Percentiles rank a stretch among this genome's conserved stretches.
Conservation (phyloP, 1,140 invertebrate genomes). For the Eueides isabella region DNA sequence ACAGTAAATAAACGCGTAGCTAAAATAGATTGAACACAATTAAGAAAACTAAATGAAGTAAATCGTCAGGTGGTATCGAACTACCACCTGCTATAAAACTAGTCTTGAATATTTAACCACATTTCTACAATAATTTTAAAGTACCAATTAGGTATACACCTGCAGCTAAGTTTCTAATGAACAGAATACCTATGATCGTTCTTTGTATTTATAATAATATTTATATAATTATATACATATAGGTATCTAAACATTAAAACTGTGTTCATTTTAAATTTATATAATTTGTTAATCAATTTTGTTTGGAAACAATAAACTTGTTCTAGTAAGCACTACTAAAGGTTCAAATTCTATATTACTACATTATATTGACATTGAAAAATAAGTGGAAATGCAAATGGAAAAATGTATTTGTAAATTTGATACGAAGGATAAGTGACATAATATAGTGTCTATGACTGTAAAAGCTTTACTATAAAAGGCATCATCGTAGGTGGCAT, state of each 20-base stretch:
- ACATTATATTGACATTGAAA: too few species aligned
- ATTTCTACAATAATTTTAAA: constrained; percentile 8
- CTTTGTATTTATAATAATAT: background rate
- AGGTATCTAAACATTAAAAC: too few species aligned
- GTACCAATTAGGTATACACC: background rate
- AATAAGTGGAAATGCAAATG: too few species aligned
- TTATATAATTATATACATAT: too few species aligned
- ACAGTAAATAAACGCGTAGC: background rate
- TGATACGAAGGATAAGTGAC: background rate
- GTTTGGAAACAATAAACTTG: too few species aligned
- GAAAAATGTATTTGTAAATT: too few species aligned
- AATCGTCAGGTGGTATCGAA: constrained; percentile 24
- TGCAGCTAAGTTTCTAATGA: background rate
- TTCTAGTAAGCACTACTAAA: too few species aligned
- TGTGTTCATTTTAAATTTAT: too few species aligned
- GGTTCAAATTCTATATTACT: too few species aligned
- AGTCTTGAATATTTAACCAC: constrained; percentile 12
- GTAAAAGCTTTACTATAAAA: constrained; percentile 38
- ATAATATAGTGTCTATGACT: constrained; percentile 11
- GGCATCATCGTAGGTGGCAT: constrained; percentile 50
- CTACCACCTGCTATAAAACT: constrained; percentile 28
- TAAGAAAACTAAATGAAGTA: constrained; percentile 8
- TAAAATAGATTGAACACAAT: constrained; percentile 2
- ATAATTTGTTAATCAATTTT: too few species aligned
- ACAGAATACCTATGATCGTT: background rate